Conservation (phyloP, 1,140 invertebrate genomes). For the Nephotettix cincticeps region DNA sequence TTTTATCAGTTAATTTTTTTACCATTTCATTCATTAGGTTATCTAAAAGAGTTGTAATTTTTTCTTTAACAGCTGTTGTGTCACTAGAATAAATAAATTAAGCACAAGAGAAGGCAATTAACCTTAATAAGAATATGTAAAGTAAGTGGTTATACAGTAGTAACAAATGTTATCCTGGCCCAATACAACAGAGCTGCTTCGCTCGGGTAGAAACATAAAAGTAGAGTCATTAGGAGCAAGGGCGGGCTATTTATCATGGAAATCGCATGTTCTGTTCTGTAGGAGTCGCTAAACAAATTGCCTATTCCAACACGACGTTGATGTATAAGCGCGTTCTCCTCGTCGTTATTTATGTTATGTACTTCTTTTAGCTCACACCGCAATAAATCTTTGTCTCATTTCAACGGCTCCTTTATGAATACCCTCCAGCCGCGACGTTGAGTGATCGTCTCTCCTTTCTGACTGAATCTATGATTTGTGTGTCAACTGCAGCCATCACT, state of each 20-base stretch:
- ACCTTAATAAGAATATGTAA: too few species aligned
- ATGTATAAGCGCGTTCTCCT: neutral
- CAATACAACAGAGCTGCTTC: neutral
- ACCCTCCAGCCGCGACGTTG: neutral
- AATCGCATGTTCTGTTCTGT: slow-evolving; percentile 20
- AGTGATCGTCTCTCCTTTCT: too few species aligned
- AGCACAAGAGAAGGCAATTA: too few species aligned
- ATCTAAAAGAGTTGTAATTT: too few species aligned
- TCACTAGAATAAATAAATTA: too few species aligned
- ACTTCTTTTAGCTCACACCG: slow-evolving; percentile 20
- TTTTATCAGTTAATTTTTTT: too few species aligned
- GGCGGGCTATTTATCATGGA: slow-evolving; percentile 18
- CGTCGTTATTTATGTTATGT: slow-evolving; percentile 21
- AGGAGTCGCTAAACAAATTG: slow-evolving; percentile 21
- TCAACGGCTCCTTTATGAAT: slow-evolving; percentile 17
- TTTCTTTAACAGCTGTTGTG: too few species aligned
- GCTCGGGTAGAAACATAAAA: slow-evolving; percentile 10
- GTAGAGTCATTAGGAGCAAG: slow-evolving; percentile 18
- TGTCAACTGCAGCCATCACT: too few species aligned
- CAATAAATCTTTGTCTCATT: slow-evolving; percentile 23
- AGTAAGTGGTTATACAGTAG: too few species aligned
- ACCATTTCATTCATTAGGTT: too few species aligned
- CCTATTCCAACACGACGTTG: slow-evolving; percentile 2
- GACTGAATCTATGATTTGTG: too few species aligned
- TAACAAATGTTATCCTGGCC: too few species aligned